Conservation (phyloP, 2,113 vertebrate genomes). For the Perca flavescens region DNA sequence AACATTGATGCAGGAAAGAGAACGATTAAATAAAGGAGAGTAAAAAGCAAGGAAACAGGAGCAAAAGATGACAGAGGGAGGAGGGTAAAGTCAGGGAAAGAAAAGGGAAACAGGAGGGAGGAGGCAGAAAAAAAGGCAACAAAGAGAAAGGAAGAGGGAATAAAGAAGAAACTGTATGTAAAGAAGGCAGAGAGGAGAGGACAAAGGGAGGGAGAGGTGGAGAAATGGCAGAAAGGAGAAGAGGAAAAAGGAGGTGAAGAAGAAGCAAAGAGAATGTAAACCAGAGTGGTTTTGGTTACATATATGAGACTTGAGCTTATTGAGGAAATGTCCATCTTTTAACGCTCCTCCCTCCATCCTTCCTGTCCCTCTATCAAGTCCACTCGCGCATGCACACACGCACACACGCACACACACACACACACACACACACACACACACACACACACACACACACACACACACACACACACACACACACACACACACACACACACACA, state of each 20-base stretch:
- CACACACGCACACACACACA: background rate
- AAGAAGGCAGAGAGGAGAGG: background rate
- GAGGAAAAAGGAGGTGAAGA: background rate
- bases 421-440: background rate
- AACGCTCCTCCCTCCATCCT: background rate
- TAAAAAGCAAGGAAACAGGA: background rate
- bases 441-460: background rate
- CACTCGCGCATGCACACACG: background rate
- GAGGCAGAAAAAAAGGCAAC: too few relatives aligned
- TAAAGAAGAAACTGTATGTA: background rate
- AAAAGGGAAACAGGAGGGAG: background rate
- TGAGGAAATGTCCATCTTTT: slow-evolving; percentile 11
- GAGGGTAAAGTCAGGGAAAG: background rate
- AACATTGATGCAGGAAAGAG: background rate
- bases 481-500: background rate
- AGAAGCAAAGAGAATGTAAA: background rate
- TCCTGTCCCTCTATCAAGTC: background rate
- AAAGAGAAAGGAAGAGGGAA: background rate
- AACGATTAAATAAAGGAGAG: background rate
- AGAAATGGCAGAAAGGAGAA: background rate
- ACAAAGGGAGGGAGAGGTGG: background rate
- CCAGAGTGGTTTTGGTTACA: slow-evolving; percentile 4
- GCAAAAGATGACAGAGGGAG: background rate
- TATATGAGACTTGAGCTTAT: background rate
- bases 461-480: background rate